Base-by-base conservation (phyloP, 2,888 invertebrate genomes). In the Pedicia rivosa region DNA sequence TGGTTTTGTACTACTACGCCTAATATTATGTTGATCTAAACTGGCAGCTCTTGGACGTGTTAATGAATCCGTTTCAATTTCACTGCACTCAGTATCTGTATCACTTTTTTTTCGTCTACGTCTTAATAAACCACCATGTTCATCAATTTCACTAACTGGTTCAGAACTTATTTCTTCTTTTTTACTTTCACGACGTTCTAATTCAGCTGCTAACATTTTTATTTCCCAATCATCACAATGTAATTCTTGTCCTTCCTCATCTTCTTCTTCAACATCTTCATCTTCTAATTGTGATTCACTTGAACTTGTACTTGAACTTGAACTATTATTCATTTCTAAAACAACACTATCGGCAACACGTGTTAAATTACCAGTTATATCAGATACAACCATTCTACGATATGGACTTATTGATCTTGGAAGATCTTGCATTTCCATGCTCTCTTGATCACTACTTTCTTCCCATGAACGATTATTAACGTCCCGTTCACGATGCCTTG, bases 151-250 rank as follows among this genome's bases (percentile, higher is more conserved):
- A 16, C 35, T 40, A n/a, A 30, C 20, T 8, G 32, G 3, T 24
- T 37, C 37, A 1, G 41, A 9, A 8, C 6, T 10, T 19, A 17
- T 3, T 20, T 51, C 51, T 1, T 52, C 54, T 1, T 56, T 55
- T 32, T 52, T 49, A 30, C 50, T 51, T 45, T 72, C 70, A 37
- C 71, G 61, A 36, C 68, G 66, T 43, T 76, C 74, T 45, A 82
- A 63, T 53, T 82, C 78, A 43, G 78, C 71, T 0, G 80, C 82
- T 25, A 83, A 57, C 78, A 82, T 78, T 55, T 73, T 69, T 1
- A 82, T 74, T 55, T 83, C 82, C 82, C 82, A 82, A 50, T 78
- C 74, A 43, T 74, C 72, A 41, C 52, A 49, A 33, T 59, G 56
- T 5, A 56, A 51, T 38, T 26, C 44, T 34, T 15, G 45, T 8